phyloP scores from a whole-genome alignment of 2,888 invertebrate species.

The Melanophora roralis region DNA sequence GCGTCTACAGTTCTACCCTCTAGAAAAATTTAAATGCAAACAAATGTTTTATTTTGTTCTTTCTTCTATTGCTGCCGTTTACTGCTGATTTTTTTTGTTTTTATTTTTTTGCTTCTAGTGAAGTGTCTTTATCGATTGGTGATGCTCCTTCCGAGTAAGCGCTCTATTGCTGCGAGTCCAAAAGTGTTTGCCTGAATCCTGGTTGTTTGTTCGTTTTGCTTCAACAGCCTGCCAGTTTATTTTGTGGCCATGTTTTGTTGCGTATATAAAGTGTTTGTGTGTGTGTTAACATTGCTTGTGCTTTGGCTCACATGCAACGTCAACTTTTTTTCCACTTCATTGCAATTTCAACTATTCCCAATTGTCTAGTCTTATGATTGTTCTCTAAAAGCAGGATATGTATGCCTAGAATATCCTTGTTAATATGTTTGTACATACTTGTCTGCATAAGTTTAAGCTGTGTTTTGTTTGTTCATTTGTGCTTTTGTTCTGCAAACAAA shows the following conservation, averaged over 20 bases:
- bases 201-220: neutral
- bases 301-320: constrained; percentile 61
- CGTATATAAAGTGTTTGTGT: neutral
- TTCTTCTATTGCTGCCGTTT: neutral
- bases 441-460: constrained; percentile 30
- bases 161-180: too few relatives aligned
- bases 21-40: constrained; percentile 43
- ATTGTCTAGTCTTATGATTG: constrained; percentile 61
- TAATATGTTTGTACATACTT: neutral
- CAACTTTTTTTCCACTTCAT: constrained; percentile 62
- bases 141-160: constrained; percentile 1
- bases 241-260: neutral
- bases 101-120: constrained; percentile 35
- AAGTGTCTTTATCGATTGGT: constrained; percentile 23
- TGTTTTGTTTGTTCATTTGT: constrained; percentile 39
- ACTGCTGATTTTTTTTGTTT: constrained; percentile 9
- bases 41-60: neutral
- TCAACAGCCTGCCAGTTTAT: neutral
- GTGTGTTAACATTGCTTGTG: constrained; percentile 38
- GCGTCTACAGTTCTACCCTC: constrained; percentile 46
- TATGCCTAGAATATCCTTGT: neutral
- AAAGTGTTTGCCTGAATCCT: constrained; percentile 2
- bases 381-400: constrained; percentile 30
- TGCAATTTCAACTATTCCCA: constrained; percentile 61
- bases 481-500: constrained; percentile 7